Percentiles rank a stretch among this genome's conserved stretches.
phyloP scores from a whole-genome alignment of 2,797 vertebrate species.

The Astyanax mexicanus region DNA sequence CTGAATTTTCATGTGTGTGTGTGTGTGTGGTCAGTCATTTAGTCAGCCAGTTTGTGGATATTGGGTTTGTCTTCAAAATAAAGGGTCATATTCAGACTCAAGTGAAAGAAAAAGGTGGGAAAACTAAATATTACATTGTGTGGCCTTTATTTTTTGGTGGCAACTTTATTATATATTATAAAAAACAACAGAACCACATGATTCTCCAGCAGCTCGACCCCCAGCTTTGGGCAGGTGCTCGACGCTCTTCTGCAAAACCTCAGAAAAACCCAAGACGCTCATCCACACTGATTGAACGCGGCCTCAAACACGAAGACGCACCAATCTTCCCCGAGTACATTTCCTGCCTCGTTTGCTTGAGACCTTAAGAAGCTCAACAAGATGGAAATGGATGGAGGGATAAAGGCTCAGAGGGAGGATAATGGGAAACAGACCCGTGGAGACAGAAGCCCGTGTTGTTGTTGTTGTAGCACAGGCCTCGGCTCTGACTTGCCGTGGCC shows the following conservation, averaged over 20 bases:
- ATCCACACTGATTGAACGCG: neutral
- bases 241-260: neutral
- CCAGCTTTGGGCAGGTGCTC: neutral
- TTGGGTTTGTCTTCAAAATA: too few relatives aligned
- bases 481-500: slow-evolving; percentile 40
- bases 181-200: too few relatives aligned
- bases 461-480: slow-evolving; percentile 4
- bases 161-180: too few relatives aligned
- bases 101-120: too few relatives aligned
- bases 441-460: slow-evolving; percentile 10
- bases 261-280: neutral
- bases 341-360: neutral
- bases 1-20: too few relatives aligned
- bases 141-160: too few relatives aligned
- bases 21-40: too few relatives aligned
- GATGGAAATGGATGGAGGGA: slow-evolving; percentile 30
- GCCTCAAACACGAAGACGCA: neutral
- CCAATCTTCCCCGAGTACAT: neutral
- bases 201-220: neutral
- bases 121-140: too few relatives aligned
- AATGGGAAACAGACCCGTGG: slow-evolving; percentile 24
- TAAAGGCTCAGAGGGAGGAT: slow-evolving; percentile 17
- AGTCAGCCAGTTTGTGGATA: too few relatives aligned
- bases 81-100: too few relatives aligned
- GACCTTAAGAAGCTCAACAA: slow-evolving; percentile 3